Conservation (phyloP, 2,888 invertebrate species). For the Drosophila monieri region DNA sequence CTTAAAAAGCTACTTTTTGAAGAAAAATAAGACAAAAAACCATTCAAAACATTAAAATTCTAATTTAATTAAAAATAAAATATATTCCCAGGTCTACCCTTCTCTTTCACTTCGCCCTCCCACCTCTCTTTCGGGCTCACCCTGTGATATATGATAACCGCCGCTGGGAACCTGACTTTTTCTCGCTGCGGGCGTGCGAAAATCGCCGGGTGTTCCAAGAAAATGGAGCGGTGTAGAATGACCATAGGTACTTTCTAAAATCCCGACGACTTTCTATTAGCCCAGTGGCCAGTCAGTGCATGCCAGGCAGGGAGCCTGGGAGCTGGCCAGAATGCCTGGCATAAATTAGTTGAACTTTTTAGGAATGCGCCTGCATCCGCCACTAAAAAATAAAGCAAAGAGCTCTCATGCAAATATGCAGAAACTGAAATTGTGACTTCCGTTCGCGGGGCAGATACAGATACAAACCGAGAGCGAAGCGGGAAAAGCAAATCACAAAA, state of each 20-base stretch:
- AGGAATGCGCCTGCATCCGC: conserved; percentile 59
- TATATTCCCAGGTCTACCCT: too few relatives aligned
- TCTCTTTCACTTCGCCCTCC: too few relatives aligned
- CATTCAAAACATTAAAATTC: background rate
- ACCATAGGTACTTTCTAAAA: conserved; percentile 45
- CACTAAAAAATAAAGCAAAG: conserved; percentile 23
- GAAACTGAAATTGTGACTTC: conserved; percentile 63
- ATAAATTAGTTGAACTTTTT: conserved; percentile 51
- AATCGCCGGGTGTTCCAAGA: conserved; percentile 30
- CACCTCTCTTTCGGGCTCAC: background rate
- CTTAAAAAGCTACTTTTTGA: too few relatives aligned
- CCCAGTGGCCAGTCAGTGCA: conserved; percentile 22
- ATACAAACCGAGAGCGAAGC: conserved; percentile 6
- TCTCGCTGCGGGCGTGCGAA: conserved; percentile 50
- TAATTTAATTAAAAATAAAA: background rate
- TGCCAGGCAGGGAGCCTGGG: background rate
- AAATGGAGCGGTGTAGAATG: conserved; percentile 5
- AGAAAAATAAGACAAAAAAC: background rate
- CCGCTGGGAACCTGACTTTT: conserved; percentile 20
- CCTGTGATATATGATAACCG: conserved; percentile 31
- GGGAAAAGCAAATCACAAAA: conserved; percentile 33
- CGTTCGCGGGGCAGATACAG: conserved; percentile 38
- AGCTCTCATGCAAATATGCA: conserved; percentile 39
- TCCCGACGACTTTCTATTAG: conserved; percentile 49
- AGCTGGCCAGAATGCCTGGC: conserved; percentile 45